A percentile compares a stretch with the other conserved stretches of the same genome.
Evolutionary conservation across 2,113 vertebrate species (phyloP).

Genomic region (Hemiprocne comata): DNA sequence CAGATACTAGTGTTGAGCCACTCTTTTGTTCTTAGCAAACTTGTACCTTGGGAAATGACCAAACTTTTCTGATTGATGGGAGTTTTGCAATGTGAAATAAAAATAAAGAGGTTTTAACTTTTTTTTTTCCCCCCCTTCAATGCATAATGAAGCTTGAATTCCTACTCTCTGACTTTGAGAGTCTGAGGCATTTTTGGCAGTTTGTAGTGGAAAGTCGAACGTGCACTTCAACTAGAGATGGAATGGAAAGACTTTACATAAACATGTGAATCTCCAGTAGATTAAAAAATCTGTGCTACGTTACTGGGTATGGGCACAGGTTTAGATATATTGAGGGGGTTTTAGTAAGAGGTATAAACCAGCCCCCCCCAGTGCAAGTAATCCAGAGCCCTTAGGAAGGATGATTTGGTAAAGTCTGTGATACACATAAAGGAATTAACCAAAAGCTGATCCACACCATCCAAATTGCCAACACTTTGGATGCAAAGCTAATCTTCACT

Average conservation of each 20-base stretch:
- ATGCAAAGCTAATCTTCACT: neutral
- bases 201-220: slow-evolving; percentile 69
- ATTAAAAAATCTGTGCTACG: slow-evolving; percentile 6
- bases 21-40: neutral
- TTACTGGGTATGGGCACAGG: neutral
- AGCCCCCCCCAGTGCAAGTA: neutral
- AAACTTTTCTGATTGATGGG: slow-evolving; percentile 1
- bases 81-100: neutral
- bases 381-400: neutral
- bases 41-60: neutral
- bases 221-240: slow-evolving; percentile 39
- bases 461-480: neutral
- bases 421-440: neutral
- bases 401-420: neutral
- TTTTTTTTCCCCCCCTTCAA: neutral
- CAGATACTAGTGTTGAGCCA: neutral
- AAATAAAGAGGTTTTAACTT: neutral
- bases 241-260: slow-evolving; percentile 59
- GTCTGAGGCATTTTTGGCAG: slow-evolving; percentile 65
- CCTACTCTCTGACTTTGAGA: slow-evolving; percentile 49
- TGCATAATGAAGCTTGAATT: slow-evolving; percentile 37
- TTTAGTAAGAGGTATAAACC: neutral
- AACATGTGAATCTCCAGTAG: slow-evolving; percentile 42
- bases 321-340: neutral
- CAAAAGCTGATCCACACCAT: neutral